Conservation (phyloP, 1,140 invertebrate genomes). For the Drosophila littoralis region DNA sequence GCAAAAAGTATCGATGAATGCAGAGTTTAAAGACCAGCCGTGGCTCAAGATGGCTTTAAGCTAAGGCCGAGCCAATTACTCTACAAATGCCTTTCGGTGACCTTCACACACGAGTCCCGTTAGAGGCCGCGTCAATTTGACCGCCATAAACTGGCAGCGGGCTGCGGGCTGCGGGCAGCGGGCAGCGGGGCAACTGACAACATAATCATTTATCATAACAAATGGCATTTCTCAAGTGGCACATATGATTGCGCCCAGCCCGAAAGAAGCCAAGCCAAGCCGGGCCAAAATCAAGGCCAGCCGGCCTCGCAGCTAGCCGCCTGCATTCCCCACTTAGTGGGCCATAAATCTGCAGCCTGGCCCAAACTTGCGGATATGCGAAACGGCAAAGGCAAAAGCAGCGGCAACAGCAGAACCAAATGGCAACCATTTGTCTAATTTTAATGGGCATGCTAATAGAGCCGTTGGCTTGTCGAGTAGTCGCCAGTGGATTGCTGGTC, state of each 20-base stretch:
- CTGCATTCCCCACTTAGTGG: slow-evolving; percentile 18
- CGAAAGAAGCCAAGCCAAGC: slow-evolving; percentile 25
- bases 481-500: slow-evolving; percentile 43
- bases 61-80: slow-evolving; percentile 41
- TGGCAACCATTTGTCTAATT: slow-evolving; percentile 80
- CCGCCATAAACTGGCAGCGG: slow-evolving; percentile 31
- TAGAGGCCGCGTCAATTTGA: slow-evolving; percentile 49
- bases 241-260: slow-evolving; percentile 74
- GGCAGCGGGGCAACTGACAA: slow-evolving; percentile 36
- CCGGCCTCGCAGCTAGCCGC: not conserved
- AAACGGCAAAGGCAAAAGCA: slow-evolving; percentile 58
- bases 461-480: slow-evolving; percentile 55
- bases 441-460: slow-evolving; percentile 83
- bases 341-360: slow-evolving; percentile 69
- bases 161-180: slow-evolving; percentile 9
- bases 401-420: not conserved
- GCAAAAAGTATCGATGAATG: slow-evolving; percentile 39
- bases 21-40: slow-evolving; percentile 31
- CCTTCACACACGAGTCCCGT: slow-evolving; percentile 55
- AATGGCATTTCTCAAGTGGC: slow-evolving; percentile 74
- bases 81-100: slow-evolving; percentile 57
- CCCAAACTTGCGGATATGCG: slow-evolving; percentile 74
- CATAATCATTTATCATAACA: slow-evolving; percentile 82
- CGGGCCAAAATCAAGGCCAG: slow-evolving; percentile 34
- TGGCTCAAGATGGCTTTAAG: slow-evolving; percentile 38